Evolutionary conservation across 2,888 invertebrate genomes (phyloP).

Genomic region (Eudasyphora cyanicolor): DNA sequence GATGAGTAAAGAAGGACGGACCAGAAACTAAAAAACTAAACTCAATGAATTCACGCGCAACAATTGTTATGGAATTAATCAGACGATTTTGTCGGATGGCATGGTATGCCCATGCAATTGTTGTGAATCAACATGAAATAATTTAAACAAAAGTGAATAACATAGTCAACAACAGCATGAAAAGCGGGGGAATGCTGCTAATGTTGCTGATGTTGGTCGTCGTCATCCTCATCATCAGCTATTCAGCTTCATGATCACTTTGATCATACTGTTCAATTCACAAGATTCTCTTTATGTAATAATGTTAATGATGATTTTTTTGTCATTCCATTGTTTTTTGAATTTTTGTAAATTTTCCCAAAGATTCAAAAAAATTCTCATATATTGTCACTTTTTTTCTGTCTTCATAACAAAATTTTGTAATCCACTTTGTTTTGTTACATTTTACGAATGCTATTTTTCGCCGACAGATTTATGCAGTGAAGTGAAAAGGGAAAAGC

Average conservation of each 20-base stretch:
- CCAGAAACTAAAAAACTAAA: constrained; percentile 28
- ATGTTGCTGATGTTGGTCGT: constrained; percentile 14
- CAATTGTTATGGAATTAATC: constrained; percentile 45
- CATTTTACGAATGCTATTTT: neutral
- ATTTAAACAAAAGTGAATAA: constrained; percentile 31
- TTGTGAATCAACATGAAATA: too few species aligned
- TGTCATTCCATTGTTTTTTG: constrained; percentile 9
- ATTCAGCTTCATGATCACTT: neutral
- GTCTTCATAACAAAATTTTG: constrained; percentile 4
- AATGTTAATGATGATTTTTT: neutral
- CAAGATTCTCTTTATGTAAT: neutral
- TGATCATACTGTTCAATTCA: neutral
- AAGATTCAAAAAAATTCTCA: constrained; percentile 1
- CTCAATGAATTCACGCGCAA: constrained; percentile 59
- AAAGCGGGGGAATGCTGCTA: too few species aligned
- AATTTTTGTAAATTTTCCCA: neutral
- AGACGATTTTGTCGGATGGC: constrained; percentile 13
- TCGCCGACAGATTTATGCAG: neutral
- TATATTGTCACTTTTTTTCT: neutral
- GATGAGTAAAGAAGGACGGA: neutral
- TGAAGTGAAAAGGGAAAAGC: neutral
- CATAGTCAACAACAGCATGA: constrained; percentile 6
- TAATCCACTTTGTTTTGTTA: constrained; percentile 15
- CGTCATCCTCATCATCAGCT: neutral
- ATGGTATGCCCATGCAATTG: neutral